A percentile compares a stretch with the other conserved stretches of the same genome.
These are phyloP conservation scores for Peromyscus maniculatus DNA, from an alignment of 2,113 vertebrate species.

Conservation along the genomic window DNA sequence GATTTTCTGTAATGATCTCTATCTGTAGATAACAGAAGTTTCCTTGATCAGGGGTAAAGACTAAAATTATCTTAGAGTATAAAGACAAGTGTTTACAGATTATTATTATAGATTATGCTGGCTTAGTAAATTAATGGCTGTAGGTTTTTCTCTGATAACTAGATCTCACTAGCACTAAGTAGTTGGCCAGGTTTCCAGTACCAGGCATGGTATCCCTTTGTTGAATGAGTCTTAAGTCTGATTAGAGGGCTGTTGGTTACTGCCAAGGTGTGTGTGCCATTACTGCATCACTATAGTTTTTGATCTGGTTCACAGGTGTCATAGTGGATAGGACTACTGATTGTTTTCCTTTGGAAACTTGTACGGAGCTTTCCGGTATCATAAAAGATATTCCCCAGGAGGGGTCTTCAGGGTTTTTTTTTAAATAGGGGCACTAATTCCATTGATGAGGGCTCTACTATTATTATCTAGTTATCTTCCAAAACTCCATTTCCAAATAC, in stretches of 20 bases:
- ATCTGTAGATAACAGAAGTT: neutral
- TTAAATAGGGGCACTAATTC: neutral
- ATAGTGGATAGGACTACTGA: neutral
- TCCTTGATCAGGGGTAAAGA: no score
- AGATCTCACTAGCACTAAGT: neutral
- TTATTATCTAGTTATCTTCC: neutral
- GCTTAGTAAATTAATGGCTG: neutral
- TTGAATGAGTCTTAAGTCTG: neutral
- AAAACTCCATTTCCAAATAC: neutral
- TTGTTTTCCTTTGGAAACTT: neutral
- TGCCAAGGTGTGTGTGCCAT: neutral
- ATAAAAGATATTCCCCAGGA: neutral
- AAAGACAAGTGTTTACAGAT: neutral
- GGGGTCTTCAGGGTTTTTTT: neutral
- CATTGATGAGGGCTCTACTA: neutral
- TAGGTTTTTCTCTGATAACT: neutral
- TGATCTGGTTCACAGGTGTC: neutral
- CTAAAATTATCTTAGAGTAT: neutral
- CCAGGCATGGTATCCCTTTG: neutral
- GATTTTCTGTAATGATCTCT: neutral
- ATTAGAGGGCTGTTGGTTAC: neutral
- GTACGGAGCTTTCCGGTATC: neutral
- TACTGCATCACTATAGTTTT: no score
- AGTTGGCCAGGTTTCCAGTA: neutral
- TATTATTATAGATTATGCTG: neutral